Conservation (phyloP, 92 coral and sea anemone species). For the Phenganax marumi region DNA sequence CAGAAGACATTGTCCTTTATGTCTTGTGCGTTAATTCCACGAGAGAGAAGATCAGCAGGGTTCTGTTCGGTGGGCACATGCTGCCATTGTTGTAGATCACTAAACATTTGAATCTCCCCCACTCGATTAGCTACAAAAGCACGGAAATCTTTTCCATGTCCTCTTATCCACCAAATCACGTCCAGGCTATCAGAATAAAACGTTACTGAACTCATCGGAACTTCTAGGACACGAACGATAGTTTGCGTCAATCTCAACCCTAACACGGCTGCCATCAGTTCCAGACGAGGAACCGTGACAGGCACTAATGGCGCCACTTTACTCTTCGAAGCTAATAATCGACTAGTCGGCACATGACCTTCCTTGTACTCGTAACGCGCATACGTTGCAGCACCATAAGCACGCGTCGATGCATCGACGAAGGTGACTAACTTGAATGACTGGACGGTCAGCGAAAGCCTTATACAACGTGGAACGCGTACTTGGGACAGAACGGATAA, state of each 20-base stretch:
- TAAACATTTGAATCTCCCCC: constrained; percentile 54
- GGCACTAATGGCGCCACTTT: constrained; percentile 49
- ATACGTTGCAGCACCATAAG: constrained; percentile 62
- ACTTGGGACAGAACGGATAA: constrained; percentile 43
- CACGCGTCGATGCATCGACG: constrained; percentile 63
- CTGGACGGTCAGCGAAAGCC: constrained; percentile 44
- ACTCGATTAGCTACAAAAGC: constrained; percentile 56
- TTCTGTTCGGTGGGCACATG: constrained; percentile 41
- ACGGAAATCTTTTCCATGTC: constrained; percentile 52
- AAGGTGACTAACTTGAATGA: constrained; percentile 53
- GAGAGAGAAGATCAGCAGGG: constrained; percentile 38
- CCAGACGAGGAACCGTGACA: constrained; percentile 47
- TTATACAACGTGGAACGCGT: constrained; percentile 53
- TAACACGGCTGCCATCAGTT: constrained; percentile 56
- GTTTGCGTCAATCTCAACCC: constrained; percentile 61
- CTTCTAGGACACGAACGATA: constrained; percentile 31
- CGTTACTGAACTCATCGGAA: neutral
- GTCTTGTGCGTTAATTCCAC: constrained; percentile 44
- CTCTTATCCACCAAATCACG: constrained; percentile 59
- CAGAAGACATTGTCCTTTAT: neutral
- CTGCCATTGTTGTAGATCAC: constrained; percentile 57
- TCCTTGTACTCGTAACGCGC: constrained; percentile 33
- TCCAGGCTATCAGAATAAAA: constrained; percentile 50
- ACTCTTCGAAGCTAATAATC: constrained; percentile 58
- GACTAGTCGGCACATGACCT: constrained; percentile 31